These are phyloP conservation scores for Buceros bicornis DNA, from an alignment of 2,797 vertebrate genomes.

Conservation along the genomic window DNA sequence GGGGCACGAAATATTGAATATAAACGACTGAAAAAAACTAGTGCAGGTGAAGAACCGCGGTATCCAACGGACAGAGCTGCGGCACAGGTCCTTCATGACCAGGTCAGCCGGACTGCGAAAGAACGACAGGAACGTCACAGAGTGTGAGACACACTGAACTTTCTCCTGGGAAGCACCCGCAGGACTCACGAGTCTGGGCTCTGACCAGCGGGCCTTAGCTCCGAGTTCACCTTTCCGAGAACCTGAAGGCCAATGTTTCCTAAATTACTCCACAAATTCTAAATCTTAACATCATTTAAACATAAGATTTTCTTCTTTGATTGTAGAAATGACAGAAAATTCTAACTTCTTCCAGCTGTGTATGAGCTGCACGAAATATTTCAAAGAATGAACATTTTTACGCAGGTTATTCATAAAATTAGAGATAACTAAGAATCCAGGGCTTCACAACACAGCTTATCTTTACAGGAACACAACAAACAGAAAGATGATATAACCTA, in stretches of 20 bases:
- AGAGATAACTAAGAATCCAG: not conserved
- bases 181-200: not conserved
- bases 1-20: not conserved
- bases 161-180: not conserved
- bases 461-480: not conserved
- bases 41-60: not conserved
- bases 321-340: not conserved
- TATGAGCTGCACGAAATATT: not conserved
- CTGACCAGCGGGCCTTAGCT: not conserved
- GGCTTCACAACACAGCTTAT: not conserved
- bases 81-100: not conserved
- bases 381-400: not conserved
- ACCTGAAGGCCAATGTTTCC: not conserved
- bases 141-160: not conserved
- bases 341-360: not conserved
- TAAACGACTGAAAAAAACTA: not conserved
- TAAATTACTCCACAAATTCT: not conserved
- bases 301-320: not conserved
- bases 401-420: not conserved
- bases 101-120: not conserved
- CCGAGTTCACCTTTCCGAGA: not conserved
- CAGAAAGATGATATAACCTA: not conserved
- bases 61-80: not conserved
- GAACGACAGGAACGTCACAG: rapidly evolving
- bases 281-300: not conserved